Percentiles rank a stretch among this genome's conserved stretches.
Evolutionary conservation across 2,797 vertebrate genomes (phyloP).

Genomic region (Argyrosomus regius): DNA sequence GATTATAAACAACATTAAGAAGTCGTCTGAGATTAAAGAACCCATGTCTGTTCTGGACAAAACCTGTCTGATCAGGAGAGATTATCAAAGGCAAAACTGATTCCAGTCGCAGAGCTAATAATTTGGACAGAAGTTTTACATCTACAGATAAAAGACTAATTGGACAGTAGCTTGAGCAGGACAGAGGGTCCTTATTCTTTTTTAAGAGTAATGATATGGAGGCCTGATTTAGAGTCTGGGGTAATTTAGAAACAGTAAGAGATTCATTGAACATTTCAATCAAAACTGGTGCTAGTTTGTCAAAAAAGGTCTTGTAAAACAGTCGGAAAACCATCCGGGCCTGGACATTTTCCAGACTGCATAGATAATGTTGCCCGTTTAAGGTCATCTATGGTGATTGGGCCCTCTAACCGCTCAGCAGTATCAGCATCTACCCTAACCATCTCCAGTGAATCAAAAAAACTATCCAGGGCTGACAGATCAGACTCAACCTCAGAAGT

Average conservation of each 20-base stretch:
- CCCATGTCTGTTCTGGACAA: not conserved
- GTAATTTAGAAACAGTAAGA: too few relatives aligned
- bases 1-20: not conserved
- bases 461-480: not conserved
- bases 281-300: too few relatives aligned
- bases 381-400: not conserved
- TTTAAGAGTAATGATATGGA: not conserved
- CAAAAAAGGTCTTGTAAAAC: too few relatives aligned
- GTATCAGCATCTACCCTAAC: not conserved
- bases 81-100: not conserved
- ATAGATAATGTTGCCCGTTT: not conserved
- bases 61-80: not conserved
- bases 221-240: not conserved
- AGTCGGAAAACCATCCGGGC: not conserved
- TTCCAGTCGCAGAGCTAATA: not conserved
- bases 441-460: not conserved
- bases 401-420: not conserved
- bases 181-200: not conserved
- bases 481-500: not conserved
- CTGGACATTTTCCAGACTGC: not conserved
- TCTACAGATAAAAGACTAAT: not conserved
- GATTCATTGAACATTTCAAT: too few relatives aligned
- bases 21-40: not conserved
- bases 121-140: not conserved
- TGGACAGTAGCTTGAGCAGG: not conserved